These are phyloP conservation scores for Barbus barbus DNA, from an alignment of 2,113 vertebrate genomes.

Conservation along the genomic window DNA sequence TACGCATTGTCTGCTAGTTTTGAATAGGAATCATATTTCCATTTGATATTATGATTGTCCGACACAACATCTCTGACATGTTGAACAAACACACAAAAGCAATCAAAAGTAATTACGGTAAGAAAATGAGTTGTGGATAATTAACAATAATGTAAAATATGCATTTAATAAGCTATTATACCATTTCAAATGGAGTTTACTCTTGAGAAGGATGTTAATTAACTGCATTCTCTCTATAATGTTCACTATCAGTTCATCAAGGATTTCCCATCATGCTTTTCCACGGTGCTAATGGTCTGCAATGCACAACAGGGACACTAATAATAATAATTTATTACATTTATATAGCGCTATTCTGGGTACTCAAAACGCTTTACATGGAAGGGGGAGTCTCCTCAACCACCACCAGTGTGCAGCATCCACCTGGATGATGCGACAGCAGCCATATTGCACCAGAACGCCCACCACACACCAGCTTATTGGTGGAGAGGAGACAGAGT, in stretches of 20 bases:
- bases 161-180: slow-evolving; percentile 14
- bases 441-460: too few relatives aligned
- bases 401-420: too few relatives aligned
- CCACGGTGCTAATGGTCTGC: not conserved
- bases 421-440: too few relatives aligned
- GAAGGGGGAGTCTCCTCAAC: too few relatives aligned
- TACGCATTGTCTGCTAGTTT: slow-evolving; percentile 9
- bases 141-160: slow-evolving; percentile 9
- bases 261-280: slow-evolving; percentile 8
- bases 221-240: not conserved
- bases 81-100: not conserved
- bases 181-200: not conserved
- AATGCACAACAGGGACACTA: not conserved
- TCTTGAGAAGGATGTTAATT: not conserved
- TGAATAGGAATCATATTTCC: not conserved
- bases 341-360: too few relatives aligned
- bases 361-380: too few relatives aligned
- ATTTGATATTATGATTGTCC: not conserved
- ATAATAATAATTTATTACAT: too few relatives aligned
- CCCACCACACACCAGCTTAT: too few relatives aligned
- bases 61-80: not conserved
- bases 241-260: not conserved
- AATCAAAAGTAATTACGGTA: not conserved
- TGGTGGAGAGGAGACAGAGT: too few relatives aligned
- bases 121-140: not conserved